Conservation (phyloP, 2,888 invertebrate species). For the Metalampra italica region DNA sequence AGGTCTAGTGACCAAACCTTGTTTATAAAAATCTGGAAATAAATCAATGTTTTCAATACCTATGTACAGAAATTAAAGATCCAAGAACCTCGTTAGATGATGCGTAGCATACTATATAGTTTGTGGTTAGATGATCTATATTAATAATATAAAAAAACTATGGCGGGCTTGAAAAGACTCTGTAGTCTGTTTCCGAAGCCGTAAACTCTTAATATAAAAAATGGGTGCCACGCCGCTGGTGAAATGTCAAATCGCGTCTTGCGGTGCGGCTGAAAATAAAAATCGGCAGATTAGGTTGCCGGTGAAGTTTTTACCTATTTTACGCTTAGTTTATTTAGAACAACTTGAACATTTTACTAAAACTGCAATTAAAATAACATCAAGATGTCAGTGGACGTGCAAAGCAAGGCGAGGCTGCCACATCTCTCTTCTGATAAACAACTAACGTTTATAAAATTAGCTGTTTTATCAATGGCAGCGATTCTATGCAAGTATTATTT, state of each 20-base stretch:
- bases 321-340: conserved; percentile 13
- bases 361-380: conserved; percentile 11
- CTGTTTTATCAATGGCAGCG: conserved; percentile 93
- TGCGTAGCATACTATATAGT: too few relatives aligned
- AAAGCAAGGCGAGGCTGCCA: conserved; percentile 53
- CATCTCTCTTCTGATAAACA: conserved; percentile 72
- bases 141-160: too few relatives aligned
- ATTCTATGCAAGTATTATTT: conserved; percentile 89
- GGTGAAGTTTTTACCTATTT: conserved; percentile 40
- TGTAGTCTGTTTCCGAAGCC: too few relatives aligned
- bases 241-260: conserved; percentile 50
- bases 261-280: conserved; percentile 23
- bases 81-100: too few relatives aligned
- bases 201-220: too few relatives aligned
- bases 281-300: conserved; percentile 54
- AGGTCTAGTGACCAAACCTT: too few relatives aligned
- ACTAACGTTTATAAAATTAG: conserved; percentile 81
- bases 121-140: too few relatives aligned
- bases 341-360: conserved; percentile 29
- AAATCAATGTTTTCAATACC: too few relatives aligned
- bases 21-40: too few relatives aligned
- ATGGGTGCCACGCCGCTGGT: conserved; percentile 63
- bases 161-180: too few relatives aligned
- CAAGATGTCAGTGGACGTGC: conserved; percentile 59
- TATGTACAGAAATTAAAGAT: too few relatives aligned